phyloP scores from a whole-genome alignment of 1,140 invertebrate species.

The Neuroterus valhalla region DNA sequence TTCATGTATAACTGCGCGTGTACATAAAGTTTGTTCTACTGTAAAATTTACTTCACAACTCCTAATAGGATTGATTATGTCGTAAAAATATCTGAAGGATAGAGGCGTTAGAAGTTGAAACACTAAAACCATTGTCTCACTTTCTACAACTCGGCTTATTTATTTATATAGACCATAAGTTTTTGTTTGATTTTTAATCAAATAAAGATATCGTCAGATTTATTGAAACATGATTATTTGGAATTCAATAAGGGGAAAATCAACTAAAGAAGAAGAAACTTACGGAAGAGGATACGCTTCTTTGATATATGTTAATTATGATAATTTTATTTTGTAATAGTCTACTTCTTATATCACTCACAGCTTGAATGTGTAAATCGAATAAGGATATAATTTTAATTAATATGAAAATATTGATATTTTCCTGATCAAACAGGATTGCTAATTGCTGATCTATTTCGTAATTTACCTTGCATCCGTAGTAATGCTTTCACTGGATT shows the following conservation, averaged over 20 bases:
- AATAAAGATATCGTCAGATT: no score
- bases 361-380: not conserved
- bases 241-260: not conserved
- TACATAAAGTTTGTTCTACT: not conserved
- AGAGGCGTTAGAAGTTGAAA: not conserved
- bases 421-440: not conserved
- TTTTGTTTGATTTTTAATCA: no score
- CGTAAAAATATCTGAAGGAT: conserved; percentile 4
- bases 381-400: conserved; percentile 16
- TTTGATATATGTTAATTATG: conserved; percentile 24
- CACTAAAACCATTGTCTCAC: not conserved
- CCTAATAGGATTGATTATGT: not conserved
- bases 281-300: conserved; percentile 20
- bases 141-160: not conserved
- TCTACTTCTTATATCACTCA: conserved; percentile 4
- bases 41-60: conserved; percentile 3
- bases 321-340: conserved; percentile 5
- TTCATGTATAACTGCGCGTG: conserved; percentile 6
- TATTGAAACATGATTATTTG: not conserved
- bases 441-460: conserved; percentile 26
- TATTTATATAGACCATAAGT: no score
- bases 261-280: not conserved
- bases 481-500: conserved; percentile 17
- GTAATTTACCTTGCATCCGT: conserved; percentile 13
- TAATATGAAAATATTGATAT: conserved; percentile 8